A percentile compares a stretch with the other conserved stretches of the same genome.
Evolutionary conservation across 1,140 invertebrate genomes (phyloP).

Genomic region (Sminthurides bifidus): DNA sequence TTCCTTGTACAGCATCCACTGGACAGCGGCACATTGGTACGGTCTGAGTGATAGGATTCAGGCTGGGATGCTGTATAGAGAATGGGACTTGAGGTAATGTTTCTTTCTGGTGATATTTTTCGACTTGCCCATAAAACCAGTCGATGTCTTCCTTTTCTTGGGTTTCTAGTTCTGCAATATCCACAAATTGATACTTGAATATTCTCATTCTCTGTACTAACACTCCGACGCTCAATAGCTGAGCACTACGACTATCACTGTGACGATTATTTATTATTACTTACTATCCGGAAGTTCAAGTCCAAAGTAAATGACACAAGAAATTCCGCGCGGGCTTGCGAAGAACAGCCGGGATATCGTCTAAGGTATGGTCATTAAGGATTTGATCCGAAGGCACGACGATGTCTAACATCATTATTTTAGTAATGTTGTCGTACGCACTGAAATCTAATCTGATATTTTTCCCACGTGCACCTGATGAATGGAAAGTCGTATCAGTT

Average conservation of each 20-base stretch:
- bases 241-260: neutral
- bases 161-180: neutral
- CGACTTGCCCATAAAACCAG: constrained; percentile 38
- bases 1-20: constrained; percentile 56
- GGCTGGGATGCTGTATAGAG: constrained; percentile 41
- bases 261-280: neutral
- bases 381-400: no score
- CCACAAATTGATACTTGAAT: neutral
- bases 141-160: constrained; percentile 39
- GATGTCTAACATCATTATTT: no score
- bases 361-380: no score
- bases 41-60: constrained; percentile 45
- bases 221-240: neutral
- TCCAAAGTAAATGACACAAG: constrained; percentile 2
- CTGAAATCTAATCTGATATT: no score
- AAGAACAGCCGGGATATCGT: neutral
- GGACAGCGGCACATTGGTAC: constrained; percentile 54
- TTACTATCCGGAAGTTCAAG: neutral
- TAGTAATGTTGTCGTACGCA: no score
- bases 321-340: neutral
- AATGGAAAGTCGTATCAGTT: no score
- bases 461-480: no score
- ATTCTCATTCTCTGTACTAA: neutral
- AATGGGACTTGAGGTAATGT: constrained; percentile 34
- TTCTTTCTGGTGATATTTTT: constrained; percentile 36